Conservation (phyloP, 53 echinoderm and acorn worm species). For the Holothuria scabra region DNA sequence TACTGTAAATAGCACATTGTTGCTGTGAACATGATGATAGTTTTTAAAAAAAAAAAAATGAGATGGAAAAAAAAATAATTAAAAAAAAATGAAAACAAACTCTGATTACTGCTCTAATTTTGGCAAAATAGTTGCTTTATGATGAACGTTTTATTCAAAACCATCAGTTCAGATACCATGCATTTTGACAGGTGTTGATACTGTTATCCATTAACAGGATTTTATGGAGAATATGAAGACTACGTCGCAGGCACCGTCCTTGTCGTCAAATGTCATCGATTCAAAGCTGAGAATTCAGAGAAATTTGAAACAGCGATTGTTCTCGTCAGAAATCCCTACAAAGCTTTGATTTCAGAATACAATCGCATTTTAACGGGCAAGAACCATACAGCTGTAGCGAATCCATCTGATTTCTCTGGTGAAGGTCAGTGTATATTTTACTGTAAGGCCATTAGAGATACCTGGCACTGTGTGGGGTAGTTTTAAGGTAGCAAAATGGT, state of each 20-base stretch:
- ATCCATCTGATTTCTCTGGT: conserved; percentile 24
- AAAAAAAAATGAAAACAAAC: too few species aligned
- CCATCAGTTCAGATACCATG: background rate
- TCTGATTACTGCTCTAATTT: too few species aligned
- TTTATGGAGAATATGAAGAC: conserved; percentile 37
- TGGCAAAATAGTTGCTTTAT: too few species aligned
- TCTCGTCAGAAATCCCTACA: conserved; percentile 29
- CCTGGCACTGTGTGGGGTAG: too few species aligned
- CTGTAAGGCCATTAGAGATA: too few species aligned
- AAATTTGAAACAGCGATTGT: conserved; percentile 27
- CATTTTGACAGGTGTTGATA: background rate
- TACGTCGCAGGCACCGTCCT: conserved; percentile 9
- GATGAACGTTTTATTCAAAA: too few species aligned
- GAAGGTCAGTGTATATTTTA: conserved; percentile 9
- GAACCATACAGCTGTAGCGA: conserved; percentile 13
- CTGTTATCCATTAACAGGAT: background rate
- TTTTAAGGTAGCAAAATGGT: too few species aligned
- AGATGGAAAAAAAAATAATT: too few species aligned
- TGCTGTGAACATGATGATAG: too few species aligned
- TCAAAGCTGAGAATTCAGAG: conserved; percentile 9
- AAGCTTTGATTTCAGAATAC: conserved; percentile 41
- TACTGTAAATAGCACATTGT: too few species aligned
- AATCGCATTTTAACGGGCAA: conserved; percentile 18
- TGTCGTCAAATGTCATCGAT: conserved; percentile 30
- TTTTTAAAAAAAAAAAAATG: too few species aligned